These are phyloP conservation scores for Austrofundulus limnaeus DNA, from an alignment of 2,113 vertebrate genomes.

Conservation along the genomic window DNA sequence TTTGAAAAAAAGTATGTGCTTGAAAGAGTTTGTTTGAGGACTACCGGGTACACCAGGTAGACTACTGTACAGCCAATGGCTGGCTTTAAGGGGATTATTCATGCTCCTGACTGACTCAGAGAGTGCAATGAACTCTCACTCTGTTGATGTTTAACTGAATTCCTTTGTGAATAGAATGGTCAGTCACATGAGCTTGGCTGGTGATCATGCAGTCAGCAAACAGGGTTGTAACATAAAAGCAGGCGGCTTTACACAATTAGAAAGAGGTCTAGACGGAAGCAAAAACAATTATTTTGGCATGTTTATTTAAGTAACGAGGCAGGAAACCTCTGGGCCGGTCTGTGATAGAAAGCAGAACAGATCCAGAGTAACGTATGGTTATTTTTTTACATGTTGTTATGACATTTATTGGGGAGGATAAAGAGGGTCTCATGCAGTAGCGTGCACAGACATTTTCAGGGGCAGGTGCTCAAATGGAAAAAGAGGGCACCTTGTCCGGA, in stretches of 20 bases:
- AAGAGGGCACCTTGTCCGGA: too few relatives aligned
- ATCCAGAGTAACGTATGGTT: neutral
- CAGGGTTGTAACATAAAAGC: neutral
- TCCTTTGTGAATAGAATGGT: slow-evolving; percentile 62
- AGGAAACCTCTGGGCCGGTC: neutral
- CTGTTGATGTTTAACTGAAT: slow-evolving; percentile 70
- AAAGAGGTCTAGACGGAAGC: slow-evolving; percentile 3
- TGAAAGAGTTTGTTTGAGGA: slow-evolving; percentile 4
- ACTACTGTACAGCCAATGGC: slow-evolving; percentile 35
- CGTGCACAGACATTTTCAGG: too few relatives aligned
- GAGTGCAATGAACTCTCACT: slow-evolving; percentile 55
- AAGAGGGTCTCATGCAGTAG: slow-evolving; percentile 3
- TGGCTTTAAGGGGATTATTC: slow-evolving; percentile 56
- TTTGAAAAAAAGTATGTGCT: neutral
- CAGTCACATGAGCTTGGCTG: slow-evolving; percentile 53
- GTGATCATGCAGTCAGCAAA: slow-evolving; percentile 21
- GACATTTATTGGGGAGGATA: slow-evolving; percentile 2
- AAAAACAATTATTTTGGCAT: slow-evolving; percentile 22
- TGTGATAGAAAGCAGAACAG: neutral
- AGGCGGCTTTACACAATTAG: slow-evolving; percentile 4
- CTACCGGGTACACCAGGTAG: neutral
- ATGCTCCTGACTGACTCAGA: slow-evolving; percentile 47
- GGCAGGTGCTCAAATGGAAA: too few relatives aligned
- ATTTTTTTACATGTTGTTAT: slow-evolving; percentile 22
- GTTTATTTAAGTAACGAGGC: slow-evolving; percentile 23